Base-by-base conservation (phyloP, 2,113 vertebrate species). In the Apeltes quadracus region DNA sequence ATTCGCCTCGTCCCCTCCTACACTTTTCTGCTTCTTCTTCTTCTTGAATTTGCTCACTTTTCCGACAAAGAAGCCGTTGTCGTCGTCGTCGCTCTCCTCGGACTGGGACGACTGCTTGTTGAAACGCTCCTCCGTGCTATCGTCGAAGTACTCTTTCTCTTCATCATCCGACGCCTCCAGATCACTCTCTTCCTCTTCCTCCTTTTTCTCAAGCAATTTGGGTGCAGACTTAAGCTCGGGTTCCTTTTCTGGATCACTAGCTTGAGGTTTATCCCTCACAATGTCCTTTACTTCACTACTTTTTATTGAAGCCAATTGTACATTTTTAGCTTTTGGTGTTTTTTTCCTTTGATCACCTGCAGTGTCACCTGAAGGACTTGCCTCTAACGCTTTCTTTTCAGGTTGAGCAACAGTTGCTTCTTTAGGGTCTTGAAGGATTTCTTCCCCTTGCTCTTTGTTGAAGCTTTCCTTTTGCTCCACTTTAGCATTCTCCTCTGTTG, bases 111-210 rank as follows among this genome's bases (percentile, higher is more conserved):
- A 95, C 69, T 96, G 95, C 63, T 95, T 96, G 72, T 86, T 94
- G 91, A 98, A 99, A 5, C 98, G 95, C 70, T 99, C 97, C 76
- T 99, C 97, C 6, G 98, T 99, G 85, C 98, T 99, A 85, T 56
- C 88, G 20, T 89, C 88, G 50, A 87, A 89, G 79, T 86, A 87
- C 55, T 83, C 75, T 51, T 75, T 86, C 44, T 81, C 72, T 29
- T 94, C 92, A 38, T 81, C 87, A 54, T 81, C 66, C 0, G 87
- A 90, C 18, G 83, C 85, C 68, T 96, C 92, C 2, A 90, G 62
- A 54, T 93, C 92, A 50, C 93, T 94, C 67, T 84, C 83, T 70
- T 75, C 67, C 1, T 70, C 74, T 32, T 32, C 72, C 12, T 54
- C 18, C 20, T n/a, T 61, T 34, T 34, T 73, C 13, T 54, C 32